phyloP scores from a whole-genome alignment of 1,140 invertebrate species.

The Cyrtorhinus lividipennis region DNA sequence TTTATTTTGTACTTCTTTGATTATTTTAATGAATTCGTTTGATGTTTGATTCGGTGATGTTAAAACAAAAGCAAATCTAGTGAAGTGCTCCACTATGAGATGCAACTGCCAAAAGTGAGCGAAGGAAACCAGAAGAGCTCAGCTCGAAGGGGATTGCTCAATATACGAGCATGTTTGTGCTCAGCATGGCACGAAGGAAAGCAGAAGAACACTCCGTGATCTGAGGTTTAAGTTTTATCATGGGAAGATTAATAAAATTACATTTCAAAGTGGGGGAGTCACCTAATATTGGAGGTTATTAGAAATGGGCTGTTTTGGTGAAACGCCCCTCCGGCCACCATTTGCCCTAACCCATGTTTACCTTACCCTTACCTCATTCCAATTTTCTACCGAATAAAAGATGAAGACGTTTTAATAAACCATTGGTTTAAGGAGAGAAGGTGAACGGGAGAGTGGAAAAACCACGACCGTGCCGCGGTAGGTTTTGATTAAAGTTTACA shows the following conservation, averaged over 20 bases:
- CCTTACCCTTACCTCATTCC: conserved; percentile 29
- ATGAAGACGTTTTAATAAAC: conserved; percentile 32
- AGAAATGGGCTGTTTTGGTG: neutral
- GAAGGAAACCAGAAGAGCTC: no score
- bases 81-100: no score
- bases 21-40: no score
- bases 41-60: no score
- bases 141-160: no score
- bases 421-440: conserved; percentile 27
- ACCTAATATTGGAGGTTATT: neutral
- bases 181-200: no score
- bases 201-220: neutral
- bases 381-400: conserved; percentile 32
- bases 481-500: conserved; percentile 26
- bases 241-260: neutral
- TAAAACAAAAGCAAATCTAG: no score
- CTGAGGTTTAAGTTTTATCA: neutral
- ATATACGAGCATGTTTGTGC: no score
- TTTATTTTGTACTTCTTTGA: no score
- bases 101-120: no score
- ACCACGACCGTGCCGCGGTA: conserved; percentile 20
- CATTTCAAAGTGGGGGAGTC: neutral
- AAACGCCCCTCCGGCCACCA: neutral
- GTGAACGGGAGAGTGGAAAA: conserved; percentile 21
- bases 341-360: conserved; percentile 25